phyloP scores from a whole-genome alignment of 1,140 invertebrate species.

The Atta colombica region DNA sequence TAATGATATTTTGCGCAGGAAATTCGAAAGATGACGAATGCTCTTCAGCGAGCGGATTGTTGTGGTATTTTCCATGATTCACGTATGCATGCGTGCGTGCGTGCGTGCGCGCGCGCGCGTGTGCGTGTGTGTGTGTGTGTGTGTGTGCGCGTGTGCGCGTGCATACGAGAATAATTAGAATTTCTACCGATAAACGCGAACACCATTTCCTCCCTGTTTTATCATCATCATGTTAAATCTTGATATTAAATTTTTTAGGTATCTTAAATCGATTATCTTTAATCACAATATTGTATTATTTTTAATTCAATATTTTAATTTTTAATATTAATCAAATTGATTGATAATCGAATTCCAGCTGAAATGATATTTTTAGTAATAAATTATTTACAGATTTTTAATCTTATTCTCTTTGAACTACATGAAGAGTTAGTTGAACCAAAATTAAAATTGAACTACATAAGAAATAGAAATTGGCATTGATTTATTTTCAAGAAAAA shows the following conservation, averaged over 20 bases:
- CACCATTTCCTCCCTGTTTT: background rate
- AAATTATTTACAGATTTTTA: no score
- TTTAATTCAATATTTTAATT: background rate
- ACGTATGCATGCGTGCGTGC: background rate
- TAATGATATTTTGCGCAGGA: slow-evolving; percentile 61
- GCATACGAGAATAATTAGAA: slow-evolving; percentile 29
- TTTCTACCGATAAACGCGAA: slow-evolving; percentile 16
- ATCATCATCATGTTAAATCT: slow-evolving; percentile 2
- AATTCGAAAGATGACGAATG: slow-evolving; percentile 61
- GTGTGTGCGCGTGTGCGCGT: background rate
- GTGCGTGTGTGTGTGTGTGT: no score
- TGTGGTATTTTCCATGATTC: background rate
- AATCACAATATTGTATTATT: background rate
- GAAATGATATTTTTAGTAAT: no score
- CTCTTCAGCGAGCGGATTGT: slow-evolving; percentile 25
- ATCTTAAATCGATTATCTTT: background rate
- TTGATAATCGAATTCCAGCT: no score
- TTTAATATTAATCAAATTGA: no score
- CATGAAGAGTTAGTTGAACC: no score
- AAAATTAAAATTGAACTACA: no score
- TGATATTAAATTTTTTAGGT: background rate
- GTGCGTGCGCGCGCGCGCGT: no score
- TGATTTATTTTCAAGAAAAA: no score
- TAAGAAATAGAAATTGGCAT: no score
- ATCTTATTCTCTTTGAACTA: no score